Evolutionary conservation across 1,140 invertebrate species (phyloP).

Genomic region (Drosophila dunni): DNA sequence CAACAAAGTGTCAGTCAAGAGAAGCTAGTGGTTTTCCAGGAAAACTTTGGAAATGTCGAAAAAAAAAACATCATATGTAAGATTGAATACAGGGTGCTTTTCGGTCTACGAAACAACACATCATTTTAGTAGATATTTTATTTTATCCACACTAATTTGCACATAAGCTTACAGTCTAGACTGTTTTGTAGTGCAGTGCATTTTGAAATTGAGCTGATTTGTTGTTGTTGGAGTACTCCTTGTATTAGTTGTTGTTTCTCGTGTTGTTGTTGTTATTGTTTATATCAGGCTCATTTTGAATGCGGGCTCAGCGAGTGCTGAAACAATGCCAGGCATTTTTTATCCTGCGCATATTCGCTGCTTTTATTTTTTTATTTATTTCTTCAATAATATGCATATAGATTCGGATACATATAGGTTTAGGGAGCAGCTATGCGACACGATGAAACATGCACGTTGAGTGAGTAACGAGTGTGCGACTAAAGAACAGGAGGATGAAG

Average conservation of each 20-base stretch:
- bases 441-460: slow-evolving; percentile 44
- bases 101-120: too few relatives aligned
- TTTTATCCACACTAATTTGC: neutral
- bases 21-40: too few relatives aligned
- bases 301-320: slow-evolving; percentile 71
- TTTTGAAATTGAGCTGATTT: slow-evolving; percentile 57
- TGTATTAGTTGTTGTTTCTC: slow-evolving; percentile 31
- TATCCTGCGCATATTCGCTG: slow-evolving; percentile 1
- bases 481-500: slow-evolving; percentile 18
- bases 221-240: slow-evolving; percentile 18
- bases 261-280: slow-evolving; percentile 40
- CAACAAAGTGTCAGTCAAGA: slow-evolving; percentile 27
- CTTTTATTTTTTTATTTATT: slow-evolving; percentile 1
- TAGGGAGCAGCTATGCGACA: slow-evolving; percentile 8
- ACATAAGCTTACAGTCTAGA: neutral
- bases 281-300: slow-evolving; percentile 70
- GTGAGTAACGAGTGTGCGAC: slow-evolving; percentile 53
- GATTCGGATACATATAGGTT: slow-evolving; percentile 35
- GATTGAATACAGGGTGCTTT: too few relatives aligned
- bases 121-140: neutral
- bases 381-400: slow-evolving; percentile 34
- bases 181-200: slow-evolving; percentile 54
- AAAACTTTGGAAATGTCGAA: too few relatives aligned
- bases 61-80: too few relatives aligned
- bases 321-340: slow-evolving; percentile 79